Evolutionary conservation across 2,888 invertebrate genomes (phyloP), one percentile per base, ranked within the genome.

Genomic region (Sinhomidia bicolor): DNA sequence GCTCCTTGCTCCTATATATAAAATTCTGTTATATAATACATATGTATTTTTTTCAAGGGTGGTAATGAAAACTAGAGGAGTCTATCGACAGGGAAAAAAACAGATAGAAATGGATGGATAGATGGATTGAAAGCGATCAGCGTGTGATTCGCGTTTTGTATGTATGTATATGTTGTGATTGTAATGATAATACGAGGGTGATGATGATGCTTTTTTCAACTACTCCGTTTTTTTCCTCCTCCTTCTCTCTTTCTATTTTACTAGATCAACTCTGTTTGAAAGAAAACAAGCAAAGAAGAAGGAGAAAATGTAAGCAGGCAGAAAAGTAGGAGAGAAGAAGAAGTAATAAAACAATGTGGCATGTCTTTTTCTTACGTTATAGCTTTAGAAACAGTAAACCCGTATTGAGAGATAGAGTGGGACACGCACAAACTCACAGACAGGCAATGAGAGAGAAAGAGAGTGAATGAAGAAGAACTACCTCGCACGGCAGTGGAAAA

Each of bases 401-500:
- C 29, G 17, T 68, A 51, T 29, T 54, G 54, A 23, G 51, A 41
- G 60, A 32, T 17, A 32, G 60, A 80, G 41, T 60, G 44, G 74
- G 74, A 74, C 71, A 71, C 71, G 44, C 71, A 41, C 36, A 68
- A 65, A 65, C 65, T 65, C 65, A 32, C 65, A 68, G 12, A 32
- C 10, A 47, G 14, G 57, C 5, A 57, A 1, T 7, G 62, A 20
- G 62, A 54, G 41, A 62, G 44, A 60, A 36, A 74, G 32, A 29
- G 51, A 23, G 54, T 51, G 76, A 76, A 76, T 76, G 76, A 51
- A 74, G 54, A 57, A 7, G 20, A 57, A 78, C 78, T 36, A 78
- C 78, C 78, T 78, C 41, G 57, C 71, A 20, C 79, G 54, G 68
- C 86, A 71, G 36, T 57, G 78, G 85, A 62, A 85, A 85, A 74